These are phyloP conservation scores for Romanogobio albipinnatus DNA, from an alignment of 2,113 vertebrate genomes.

Conservation along the genomic window DNA sequence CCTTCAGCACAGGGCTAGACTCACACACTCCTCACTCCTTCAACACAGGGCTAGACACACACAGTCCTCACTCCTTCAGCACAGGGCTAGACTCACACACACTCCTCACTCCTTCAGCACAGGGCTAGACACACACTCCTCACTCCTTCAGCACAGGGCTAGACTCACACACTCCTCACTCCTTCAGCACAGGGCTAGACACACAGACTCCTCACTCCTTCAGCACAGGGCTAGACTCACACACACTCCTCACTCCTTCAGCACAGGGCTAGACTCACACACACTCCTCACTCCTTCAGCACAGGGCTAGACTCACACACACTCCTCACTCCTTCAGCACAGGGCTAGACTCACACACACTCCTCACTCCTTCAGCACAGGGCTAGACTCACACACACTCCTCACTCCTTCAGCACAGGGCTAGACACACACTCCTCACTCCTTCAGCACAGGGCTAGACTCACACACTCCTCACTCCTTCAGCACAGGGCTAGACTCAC, in stretches of 20 bases:
- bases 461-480: constrained; percentile 78
- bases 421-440: constrained; percentile 75
- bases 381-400: constrained; percentile 75
- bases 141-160: no score
- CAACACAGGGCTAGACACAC: constrained; percentile 66
- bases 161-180: constrained; percentile 78
- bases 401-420: no score
- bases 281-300: no score
- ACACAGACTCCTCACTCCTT: constrained; percentile 78
- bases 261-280: constrained; percentile 68
- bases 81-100: constrained; percentile 70
- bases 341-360: constrained; percentile 72
- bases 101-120: no score
- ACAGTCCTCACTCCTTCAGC: no score
- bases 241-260: no score
- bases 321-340: no score
- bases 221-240: constrained; percentile 67
- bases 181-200: no score
- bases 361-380: no score
- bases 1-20: no score
- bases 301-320: constrained; percentile 70
- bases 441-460: no score
- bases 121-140: constrained; percentile 72
- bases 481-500: constrained; percentile 67
- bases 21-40: constrained; percentile 78